Evolutionary conservation across 2,113 vertebrate species (phyloP).

Genomic region (Cyprinodon brontotheroides): DNA sequence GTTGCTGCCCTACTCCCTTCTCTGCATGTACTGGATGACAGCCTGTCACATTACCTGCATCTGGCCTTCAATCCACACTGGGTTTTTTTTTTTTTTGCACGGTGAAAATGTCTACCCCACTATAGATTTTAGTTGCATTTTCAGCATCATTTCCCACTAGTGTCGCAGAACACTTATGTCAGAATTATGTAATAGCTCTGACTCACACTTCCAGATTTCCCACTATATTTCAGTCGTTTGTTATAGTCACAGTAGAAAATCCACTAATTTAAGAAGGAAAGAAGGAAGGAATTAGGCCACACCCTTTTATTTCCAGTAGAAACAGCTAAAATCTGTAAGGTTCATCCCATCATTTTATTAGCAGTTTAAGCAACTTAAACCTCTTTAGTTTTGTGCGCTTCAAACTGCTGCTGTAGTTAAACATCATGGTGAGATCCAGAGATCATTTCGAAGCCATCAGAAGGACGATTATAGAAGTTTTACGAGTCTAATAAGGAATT

Average conservation of each 20-base stretch:
- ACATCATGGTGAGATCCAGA: too few relatives aligned
- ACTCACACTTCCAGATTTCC: not conserved
- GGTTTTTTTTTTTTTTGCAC: not conserved
- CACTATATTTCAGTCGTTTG: not conserved
- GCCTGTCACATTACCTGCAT: not conserved
- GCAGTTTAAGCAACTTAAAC: not conserved
- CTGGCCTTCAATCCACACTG: not conserved
- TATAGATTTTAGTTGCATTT: not conserved
- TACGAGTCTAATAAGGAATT: too few relatives aligned
- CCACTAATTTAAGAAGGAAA: not conserved
- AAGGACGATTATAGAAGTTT: too few relatives aligned
- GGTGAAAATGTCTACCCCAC: not conserved
- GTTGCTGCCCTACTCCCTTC: not conserved
- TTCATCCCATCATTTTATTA: too few relatives aligned
- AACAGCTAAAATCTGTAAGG: not conserved
- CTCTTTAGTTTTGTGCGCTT: not conserved
- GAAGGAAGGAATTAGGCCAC: not conserved
- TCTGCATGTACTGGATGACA: conserved; percentile 1
- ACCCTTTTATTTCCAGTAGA: not conserved
- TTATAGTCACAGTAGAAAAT: not conserved
- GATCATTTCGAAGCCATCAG: too few relatives aligned
- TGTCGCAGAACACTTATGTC: not conserved
- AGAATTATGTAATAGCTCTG: not conserved
- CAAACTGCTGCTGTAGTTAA: not conserved
- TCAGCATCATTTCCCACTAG: not conserved